Conservation (phyloP, 2,888 invertebrate species). For the Zele albiditarsus region DNA sequence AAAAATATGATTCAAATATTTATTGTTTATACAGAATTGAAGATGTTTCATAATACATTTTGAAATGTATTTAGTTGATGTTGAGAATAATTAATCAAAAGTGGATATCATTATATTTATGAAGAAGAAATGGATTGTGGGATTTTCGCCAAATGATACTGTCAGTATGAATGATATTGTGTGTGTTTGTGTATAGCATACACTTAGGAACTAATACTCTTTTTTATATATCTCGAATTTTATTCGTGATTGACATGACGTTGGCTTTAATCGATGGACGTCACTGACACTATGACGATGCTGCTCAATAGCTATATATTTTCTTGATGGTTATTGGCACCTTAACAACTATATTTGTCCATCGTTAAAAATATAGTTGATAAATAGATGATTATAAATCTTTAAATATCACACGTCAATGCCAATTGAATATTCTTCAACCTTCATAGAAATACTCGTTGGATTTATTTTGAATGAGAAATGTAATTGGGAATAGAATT, state of each 20-base stretch:
- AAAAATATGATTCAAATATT: neutral
- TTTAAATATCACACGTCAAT: no score
- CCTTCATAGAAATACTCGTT: no score
- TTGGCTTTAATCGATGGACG: neutral
- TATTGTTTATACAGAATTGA: no score
- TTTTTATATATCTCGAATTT: neutral
- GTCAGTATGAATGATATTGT: neutral
- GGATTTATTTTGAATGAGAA: no score
- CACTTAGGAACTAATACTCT: neutral
- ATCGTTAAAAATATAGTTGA: no score
- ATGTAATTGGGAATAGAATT: no score
- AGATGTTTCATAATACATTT: neutral
- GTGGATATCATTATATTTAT: neutral
- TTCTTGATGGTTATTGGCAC: neutral
- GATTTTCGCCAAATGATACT: slow-evolving; percentile 1
- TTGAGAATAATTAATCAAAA: neutral
- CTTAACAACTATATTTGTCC: neutral
- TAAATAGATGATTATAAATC: no score
- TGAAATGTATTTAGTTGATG: neutral
- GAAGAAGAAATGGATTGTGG: neutral
- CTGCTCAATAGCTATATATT: neutral
- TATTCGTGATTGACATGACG: neutral
- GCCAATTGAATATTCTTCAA: no score
- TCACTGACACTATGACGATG: neutral
- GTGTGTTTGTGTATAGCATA: neutral